phyloP scores from a whole-genome alignment of 2,797 vertebrate species.

The Heliangelus exortis region DNA sequence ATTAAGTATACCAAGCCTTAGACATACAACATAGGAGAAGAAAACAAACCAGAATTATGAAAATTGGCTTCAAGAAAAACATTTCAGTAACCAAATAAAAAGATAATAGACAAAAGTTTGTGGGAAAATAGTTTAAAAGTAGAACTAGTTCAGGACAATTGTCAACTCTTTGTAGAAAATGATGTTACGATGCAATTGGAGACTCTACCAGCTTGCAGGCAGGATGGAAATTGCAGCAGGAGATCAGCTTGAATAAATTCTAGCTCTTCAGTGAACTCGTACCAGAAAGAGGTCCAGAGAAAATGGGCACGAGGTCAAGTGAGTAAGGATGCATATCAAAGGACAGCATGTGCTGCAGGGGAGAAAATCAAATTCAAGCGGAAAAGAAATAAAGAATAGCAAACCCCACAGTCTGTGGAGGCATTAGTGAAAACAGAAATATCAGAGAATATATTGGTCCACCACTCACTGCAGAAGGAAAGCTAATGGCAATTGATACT shows the following conservation, averaged over 20 bases:
- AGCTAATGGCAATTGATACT: neutral
- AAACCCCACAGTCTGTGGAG: neutral
- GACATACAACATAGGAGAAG: neutral
- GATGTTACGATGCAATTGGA: neutral
- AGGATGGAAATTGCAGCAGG: neutral
- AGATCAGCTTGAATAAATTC: neutral
- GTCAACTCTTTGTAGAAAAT: neutral
- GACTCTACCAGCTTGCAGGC: neutral
- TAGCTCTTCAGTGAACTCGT: neutral
- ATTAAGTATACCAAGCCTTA: neutral
- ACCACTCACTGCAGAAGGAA: neutral
- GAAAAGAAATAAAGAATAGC: constrained; percentile 3
- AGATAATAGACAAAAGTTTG: neutral
- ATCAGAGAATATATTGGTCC: neutral
- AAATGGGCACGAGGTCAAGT: constrained; percentile 14
- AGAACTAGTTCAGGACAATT: neutral
- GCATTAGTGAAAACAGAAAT: neutral
- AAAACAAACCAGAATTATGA: neutral
- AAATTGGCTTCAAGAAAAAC: neutral
- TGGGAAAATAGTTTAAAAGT: neutral
- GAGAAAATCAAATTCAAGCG: constrained; percentile 24
- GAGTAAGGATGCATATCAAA: constrained; percentile 22
- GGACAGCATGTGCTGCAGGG: neutral
- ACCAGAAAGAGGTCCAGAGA: neutral
- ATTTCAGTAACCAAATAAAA: neutral